These are phyloP conservation scores for Lophotriccus pileatus DNA, from an alignment of 2,797 vertebrate genomes.

Conservation along the genomic window DNA sequence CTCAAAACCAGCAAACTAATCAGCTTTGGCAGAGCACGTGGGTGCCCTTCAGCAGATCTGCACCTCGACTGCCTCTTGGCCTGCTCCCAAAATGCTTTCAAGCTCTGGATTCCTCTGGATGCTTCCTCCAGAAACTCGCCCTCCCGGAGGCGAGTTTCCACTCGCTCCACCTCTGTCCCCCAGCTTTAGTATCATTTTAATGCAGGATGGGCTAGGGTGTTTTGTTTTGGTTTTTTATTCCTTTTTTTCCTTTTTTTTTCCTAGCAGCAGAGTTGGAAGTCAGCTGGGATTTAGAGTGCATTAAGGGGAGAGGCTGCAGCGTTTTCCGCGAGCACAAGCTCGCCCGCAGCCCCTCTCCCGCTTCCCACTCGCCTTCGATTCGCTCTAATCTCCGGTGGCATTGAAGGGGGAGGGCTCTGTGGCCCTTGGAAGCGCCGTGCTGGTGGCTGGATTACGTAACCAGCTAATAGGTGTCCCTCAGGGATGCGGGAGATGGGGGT, in stretches of 20 bases:
- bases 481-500: conserved; percentile 1
- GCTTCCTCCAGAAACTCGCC: not conserved
- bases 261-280: not conserved
- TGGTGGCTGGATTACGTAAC: not conserved
- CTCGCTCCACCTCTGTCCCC: not conserved
- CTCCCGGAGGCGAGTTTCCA: no score
- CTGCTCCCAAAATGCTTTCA: not conserved
- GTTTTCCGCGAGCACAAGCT: not conserved
- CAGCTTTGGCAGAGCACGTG: not conserved
- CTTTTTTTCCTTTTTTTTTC: rapidly evolving
- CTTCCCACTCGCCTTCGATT: conserved; percentile 4
- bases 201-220: not conserved
- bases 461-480: not conserved
- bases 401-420: conserved; percentile 20
- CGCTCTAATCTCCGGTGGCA: conserved; percentile 10
- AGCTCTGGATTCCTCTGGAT: conserved; percentile 7
- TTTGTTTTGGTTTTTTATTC: no score
- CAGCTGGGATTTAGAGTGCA: conserved; percentile 2
- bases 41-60: not conserved
- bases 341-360: not conserved
- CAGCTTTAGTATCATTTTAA: not conserved
- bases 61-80: not conserved
- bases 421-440: not conserved
- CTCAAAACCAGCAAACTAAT: conserved; percentile 6
- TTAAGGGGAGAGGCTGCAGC: conserved; percentile 31